Evolutionary conservation across 2,888 invertebrate species (phyloP).

Genomic region (Volucella bombylans): DNA sequence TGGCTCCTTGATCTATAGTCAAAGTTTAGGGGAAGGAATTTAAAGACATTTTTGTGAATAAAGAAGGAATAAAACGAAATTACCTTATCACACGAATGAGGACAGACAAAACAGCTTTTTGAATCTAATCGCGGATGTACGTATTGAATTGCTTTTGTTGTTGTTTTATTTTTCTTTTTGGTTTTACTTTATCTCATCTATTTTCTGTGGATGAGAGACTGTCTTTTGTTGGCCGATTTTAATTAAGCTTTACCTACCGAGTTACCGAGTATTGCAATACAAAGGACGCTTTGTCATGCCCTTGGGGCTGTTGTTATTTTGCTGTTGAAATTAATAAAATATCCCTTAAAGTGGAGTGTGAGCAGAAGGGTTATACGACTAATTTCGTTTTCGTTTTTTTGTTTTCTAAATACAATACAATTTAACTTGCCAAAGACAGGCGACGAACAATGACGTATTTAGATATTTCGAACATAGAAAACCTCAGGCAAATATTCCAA

Average conservation of each 20-base stretch:
- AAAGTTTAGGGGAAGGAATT: conserved; percentile 8
- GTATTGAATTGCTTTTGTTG: conserved; percentile 27
- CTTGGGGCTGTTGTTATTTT: neutral
- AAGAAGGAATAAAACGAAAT: conserved; percentile 27
- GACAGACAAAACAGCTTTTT: conserved; percentile 13
- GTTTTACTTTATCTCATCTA: conserved; percentile 25
- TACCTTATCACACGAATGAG: conserved; percentile 27
- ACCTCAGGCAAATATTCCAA: too few species aligned
- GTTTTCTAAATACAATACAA: too few species aligned
- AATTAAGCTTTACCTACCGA: conserved; percentile 55
- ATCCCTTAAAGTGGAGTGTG: too few species aligned
- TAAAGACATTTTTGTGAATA: conserved; percentile 17
- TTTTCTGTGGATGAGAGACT: neutral
- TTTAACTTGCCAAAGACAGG: too few species aligned
- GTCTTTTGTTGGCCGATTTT: conserved; percentile 57
- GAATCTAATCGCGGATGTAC: conserved; percentile 38
- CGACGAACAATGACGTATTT: too few species aligned
- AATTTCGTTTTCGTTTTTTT: too few species aligned
- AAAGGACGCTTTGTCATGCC: conserved; percentile 29
- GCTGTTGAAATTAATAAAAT: too few species aligned
- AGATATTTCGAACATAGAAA: too few species aligned
- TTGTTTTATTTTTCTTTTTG: conserved; percentile 11
- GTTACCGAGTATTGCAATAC: conserved; percentile 3
- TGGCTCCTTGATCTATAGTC: conserved; percentile 20
- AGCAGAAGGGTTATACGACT: too few species aligned